phyloP scores from a whole-genome alignment of 2,113 vertebrate genomes.

The Urocolius indicus region DNA sequence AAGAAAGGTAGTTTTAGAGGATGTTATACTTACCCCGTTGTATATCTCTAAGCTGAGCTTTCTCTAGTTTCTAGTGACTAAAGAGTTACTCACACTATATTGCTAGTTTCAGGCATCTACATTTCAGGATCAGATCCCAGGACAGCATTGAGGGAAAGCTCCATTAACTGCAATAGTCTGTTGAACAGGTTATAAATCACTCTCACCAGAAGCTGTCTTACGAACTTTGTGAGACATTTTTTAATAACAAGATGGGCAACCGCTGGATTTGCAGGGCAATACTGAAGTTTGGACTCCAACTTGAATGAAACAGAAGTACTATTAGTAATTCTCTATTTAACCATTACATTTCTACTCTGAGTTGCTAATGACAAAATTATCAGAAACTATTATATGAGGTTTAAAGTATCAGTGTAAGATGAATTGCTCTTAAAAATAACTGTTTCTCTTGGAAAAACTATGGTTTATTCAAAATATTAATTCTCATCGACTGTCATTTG shows the following conservation, averaged over 20 bases:
- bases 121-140: background rate
- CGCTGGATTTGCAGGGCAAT: background rate
- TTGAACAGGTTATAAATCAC: background rate
- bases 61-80: background rate
- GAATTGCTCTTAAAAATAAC: background rate
- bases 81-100: background rate
- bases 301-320: background rate
- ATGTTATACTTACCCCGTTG: background rate
- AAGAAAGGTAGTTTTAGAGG: background rate
- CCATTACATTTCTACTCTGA: background rate
- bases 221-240: background rate
- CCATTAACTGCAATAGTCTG: background rate
- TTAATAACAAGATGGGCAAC: background rate
- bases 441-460: background rate
- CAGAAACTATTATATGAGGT: background rate
- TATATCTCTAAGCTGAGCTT: background rate
- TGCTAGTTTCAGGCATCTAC: background rate
- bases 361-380: background rate
- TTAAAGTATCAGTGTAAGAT: background rate
- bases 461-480: background rate
- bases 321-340: background rate
- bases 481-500: background rate
- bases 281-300: background rate
- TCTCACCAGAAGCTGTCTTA: background rate
- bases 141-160: background rate